Percentiles rank a stretch among this genome's conserved stretches.
These are phyloP conservation scores for Oplegnathus fasciatus DNA, from an alignment of 2,113 vertebrate species.

Conservation along the genomic window DNA sequence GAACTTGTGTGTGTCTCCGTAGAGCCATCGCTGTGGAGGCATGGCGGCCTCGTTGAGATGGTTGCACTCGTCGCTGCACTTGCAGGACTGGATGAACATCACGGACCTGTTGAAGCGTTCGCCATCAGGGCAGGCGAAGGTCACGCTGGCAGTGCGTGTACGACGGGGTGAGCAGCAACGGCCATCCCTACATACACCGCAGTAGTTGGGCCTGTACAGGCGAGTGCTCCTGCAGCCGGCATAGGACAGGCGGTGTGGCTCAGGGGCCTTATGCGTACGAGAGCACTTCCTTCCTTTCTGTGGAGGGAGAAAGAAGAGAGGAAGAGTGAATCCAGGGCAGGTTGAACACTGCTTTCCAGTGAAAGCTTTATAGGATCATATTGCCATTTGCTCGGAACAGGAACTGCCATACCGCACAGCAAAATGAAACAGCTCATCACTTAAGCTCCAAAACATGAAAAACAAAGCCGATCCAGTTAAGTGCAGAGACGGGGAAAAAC, in stretches of 20 bases:
- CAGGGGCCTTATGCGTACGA: constrained; percentile 86
- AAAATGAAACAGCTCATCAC: constrained; percentile 29
- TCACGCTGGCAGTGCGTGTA: constrained; percentile 83
- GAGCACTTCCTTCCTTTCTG: constrained; percentile 90
- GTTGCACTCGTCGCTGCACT: constrained; percentile 85
- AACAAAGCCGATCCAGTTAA: constrained; percentile 52
- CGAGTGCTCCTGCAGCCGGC: constrained; percentile 86
- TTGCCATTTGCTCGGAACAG: constrained; percentile 8
- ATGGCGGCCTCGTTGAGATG: constrained; percentile 83
- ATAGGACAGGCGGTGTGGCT: constrained; percentile 84
- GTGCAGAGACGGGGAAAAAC: not conserved
- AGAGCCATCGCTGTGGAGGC: constrained; percentile 84
- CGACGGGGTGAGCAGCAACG: constrained; percentile 88
- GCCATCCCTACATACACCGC: constrained; percentile 86
- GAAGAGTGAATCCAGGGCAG: not conserved
- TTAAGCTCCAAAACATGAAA: constrained; percentile 4
- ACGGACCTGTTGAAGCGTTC: constrained; percentile 82
- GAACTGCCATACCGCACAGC: not conserved
- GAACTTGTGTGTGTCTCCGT: constrained; percentile 88
- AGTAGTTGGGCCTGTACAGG: constrained; percentile 87
- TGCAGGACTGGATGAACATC: constrained; percentile 89
- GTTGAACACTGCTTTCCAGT: not conserved
- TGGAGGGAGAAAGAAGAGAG: not conserved
- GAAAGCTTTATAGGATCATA: constrained; percentile 5
- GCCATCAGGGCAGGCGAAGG: constrained; percentile 84